phyloP scores from a whole-genome alignment of 2,113 vertebrate genomes.

The Myotis yumanensis region DNA sequence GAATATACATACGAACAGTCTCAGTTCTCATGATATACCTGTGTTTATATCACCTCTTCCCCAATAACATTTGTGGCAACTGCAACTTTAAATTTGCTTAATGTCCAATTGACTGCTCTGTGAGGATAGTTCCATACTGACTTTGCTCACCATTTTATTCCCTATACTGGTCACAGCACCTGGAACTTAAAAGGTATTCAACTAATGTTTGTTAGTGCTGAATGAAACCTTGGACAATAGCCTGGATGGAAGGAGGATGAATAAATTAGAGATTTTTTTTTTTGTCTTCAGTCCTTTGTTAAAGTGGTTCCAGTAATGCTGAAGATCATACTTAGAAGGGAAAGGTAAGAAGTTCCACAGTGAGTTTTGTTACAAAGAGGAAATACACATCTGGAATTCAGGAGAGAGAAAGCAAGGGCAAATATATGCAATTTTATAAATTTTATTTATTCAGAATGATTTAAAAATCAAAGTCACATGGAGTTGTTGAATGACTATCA shows the following conservation, averaged over 20 bases:
- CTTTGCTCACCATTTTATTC: not conserved
- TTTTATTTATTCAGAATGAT: slow-evolving; percentile 12
- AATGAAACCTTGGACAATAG: not conserved
- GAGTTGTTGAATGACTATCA: not conserved
- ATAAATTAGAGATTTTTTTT: not conserved
- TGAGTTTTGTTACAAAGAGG: not conserved
- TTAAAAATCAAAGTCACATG: slow-evolving; percentile 10
- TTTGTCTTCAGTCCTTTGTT: not conserved
- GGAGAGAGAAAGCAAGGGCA: not conserved
- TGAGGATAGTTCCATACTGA: not conserved
- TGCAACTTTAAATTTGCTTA: not conserved
- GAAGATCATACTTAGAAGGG: not conserved
- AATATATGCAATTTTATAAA: not conserved
- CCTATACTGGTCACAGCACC: not conserved
- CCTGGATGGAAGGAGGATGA: not conserved
- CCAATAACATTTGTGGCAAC: not conserved
- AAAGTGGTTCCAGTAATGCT: not conserved
- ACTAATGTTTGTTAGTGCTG: not conserved
- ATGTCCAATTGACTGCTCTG: not conserved
- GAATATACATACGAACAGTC: not conserved
- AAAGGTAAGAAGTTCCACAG: not conserved
- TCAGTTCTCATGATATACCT: not conserved
- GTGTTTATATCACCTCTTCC: not conserved
- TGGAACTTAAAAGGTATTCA: not conserved
- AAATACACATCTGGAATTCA: slow-evolving; percentile 21